phyloP scores from a whole-genome alignment of 2,888 invertebrate species.

The Brenthis ino region DNA sequence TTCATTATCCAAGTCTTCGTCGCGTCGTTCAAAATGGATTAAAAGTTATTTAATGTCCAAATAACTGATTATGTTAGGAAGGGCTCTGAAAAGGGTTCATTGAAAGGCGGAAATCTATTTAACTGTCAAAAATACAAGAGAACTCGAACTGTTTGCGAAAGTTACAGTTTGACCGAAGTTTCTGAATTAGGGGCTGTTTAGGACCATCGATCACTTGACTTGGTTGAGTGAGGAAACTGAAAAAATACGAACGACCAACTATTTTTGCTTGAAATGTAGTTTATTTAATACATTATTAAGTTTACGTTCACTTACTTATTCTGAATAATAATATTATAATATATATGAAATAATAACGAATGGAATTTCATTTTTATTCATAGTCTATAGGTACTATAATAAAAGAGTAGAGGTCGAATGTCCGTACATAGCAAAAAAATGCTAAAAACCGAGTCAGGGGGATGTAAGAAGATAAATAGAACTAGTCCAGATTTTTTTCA shows the following conservation, averaged over 20 bases:
- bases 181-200: constrained; percentile 26
- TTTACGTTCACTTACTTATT: not conserved
- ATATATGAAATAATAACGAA: no score
- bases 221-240: not conserved
- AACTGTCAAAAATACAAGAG: constrained; percentile 38
- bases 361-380: no score
- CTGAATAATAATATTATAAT: not conserved
- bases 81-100: constrained; percentile 31
- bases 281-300: not conserved
- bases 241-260: constrained; percentile 9
- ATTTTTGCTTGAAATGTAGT: not conserved
- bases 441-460: no score
- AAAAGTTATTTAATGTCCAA: constrained; percentile 33
- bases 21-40: constrained; percentile 28
- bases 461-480: no score
- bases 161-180: constrained; percentile 26
- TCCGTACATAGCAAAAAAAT: no score
- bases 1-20: constrained; percentile 22
- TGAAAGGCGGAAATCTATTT: constrained; percentile 35
- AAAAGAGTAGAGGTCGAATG: no score
- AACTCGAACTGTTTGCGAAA: constrained; percentile 30
- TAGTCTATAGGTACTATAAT: no score
- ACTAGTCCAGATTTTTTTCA: no score
- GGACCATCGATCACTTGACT: constrained; percentile 31
- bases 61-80: constrained; percentile 29